phyloP scores from a whole-genome alignment of 2,888 invertebrate species.

The Graphium colonna region DNA sequence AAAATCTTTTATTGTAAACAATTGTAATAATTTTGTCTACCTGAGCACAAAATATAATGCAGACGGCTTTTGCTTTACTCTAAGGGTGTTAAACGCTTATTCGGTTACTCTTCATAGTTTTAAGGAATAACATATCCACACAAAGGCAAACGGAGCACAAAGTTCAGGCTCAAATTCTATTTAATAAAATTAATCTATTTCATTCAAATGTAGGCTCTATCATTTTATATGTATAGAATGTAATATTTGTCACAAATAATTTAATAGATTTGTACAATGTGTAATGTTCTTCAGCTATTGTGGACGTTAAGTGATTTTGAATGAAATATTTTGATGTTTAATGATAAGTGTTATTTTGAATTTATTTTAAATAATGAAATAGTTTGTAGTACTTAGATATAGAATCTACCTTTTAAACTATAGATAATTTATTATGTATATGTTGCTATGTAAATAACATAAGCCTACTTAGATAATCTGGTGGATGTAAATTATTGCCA shows the following conservation, averaged over 20 bases:
- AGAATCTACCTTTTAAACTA: constrained; percentile 5
- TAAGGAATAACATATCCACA: constrained; percentile 74
- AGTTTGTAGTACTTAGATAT: constrained; percentile 11
- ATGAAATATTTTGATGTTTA: constrained; percentile 24
- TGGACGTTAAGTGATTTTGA: constrained; percentile 8
- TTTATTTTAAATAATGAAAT: constrained; percentile 12
- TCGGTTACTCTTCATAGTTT: constrained; percentile 40
- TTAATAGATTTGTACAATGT: constrained; percentile 47
- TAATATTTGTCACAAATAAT: constrained; percentile 45
- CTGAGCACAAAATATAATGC: neutral
- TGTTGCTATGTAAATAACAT: constrained; percentile 19
- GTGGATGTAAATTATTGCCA: constrained; percentile 8
- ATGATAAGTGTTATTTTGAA: constrained; percentile 17
- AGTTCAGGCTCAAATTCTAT: constrained; percentile 64
- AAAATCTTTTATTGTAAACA: too few species aligned
- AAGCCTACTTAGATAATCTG: constrained; percentile 9
- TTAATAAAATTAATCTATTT: constrained; percentile 51
- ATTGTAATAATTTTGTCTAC: too few species aligned
- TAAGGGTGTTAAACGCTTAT: constrained; percentile 8
- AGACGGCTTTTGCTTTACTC: neutral
- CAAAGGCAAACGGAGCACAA: constrained; percentile 65
- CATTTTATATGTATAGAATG: constrained; percentile 6
- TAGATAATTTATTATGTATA: constrained; percentile 14
- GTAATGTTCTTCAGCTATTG: constrained; percentile 26
- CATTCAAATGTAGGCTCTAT: constrained; percentile 38